These are phyloP conservation scores for Hypocryptadius cinnamomeus DNA, from an alignment of 2,113 vertebrate genomes.

Conservation along the genomic window DNA sequence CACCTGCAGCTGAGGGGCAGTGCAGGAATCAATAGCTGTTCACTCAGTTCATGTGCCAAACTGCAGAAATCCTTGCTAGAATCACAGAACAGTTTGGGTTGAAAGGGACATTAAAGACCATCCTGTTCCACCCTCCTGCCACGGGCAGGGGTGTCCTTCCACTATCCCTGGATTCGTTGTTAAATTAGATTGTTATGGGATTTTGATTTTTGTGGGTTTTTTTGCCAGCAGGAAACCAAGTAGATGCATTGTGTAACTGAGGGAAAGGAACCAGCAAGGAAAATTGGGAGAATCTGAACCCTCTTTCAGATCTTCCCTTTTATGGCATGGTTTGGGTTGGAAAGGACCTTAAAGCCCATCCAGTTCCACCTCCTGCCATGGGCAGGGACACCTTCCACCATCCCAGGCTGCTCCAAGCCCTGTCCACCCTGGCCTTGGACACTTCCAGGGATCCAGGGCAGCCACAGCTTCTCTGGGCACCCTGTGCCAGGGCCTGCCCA, in stretches of 20 bases:
- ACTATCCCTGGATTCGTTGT: neutral
- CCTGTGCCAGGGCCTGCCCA: neutral
- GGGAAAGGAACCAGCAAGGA: neutral
- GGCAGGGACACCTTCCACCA: neutral
- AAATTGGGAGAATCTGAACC: neutral
- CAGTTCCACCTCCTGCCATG: neutral
- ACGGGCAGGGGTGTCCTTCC: neutral
- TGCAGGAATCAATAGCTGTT: neutral
- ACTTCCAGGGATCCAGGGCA: neutral
- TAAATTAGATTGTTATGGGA: neutral
- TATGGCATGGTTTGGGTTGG: neutral
- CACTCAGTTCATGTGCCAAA: neutral
- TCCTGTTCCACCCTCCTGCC: neutral
- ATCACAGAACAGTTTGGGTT: neutral
- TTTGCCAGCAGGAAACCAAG: neutral
- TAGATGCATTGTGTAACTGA: neutral
- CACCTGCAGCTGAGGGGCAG: neutral
- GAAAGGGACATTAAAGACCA: neutral
- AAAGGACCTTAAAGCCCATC: neutral
- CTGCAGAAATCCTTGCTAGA: neutral
- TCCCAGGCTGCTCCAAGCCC: neutral
- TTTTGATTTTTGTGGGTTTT: neutral
- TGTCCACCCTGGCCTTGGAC: accelerated
- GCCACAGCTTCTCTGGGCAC: neutral
- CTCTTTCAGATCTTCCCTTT: neutral